Conservation (phyloP, 2,797 vertebrate genomes). For the Tapera naevia region DNA sequence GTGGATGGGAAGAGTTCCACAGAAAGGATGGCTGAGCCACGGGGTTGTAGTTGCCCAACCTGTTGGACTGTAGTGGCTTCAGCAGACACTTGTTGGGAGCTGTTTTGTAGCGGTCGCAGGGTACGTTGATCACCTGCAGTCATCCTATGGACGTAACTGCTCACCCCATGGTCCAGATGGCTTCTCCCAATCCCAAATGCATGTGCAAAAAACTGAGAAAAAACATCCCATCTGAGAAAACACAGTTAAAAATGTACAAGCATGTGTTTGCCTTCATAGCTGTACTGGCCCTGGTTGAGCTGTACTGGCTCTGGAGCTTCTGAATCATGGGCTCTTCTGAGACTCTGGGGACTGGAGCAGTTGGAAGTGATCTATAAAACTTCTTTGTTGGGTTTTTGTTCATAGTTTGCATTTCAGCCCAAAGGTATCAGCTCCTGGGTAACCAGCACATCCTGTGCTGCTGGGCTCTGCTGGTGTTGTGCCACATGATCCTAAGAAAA, state of each 20-base stretch:
- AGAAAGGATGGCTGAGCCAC: rapidly evolving
- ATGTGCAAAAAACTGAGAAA: rapidly evolving
- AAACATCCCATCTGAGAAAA: not conserved
- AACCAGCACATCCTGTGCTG: not conserved
- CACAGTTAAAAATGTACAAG: rapidly evolving
- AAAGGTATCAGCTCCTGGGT: not conserved
- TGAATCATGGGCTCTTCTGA: not conserved
- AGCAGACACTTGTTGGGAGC: not conserved
- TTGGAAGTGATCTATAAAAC: not conserved
- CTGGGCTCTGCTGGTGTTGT: not conserved
- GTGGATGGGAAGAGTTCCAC: rapidly evolving
- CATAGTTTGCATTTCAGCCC: not conserved
- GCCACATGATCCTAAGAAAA: no score
- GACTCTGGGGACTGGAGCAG: not conserved
- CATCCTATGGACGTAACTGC: rapidly evolving
- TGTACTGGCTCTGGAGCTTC: not conserved
- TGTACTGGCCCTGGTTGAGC: no score
- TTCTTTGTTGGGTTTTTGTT: not conserved
- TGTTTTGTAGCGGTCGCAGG: rapidly evolving
- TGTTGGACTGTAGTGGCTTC: not conserved
- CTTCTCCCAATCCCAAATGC: not conserved
- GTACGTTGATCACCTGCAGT: rapidly evolving
- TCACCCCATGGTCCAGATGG: rapidly evolving
- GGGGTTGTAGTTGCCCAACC: not conserved
- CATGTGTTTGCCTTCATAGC: rapidly evolving